Evolutionary conservation across 2,113 vertebrate genomes (phyloP).

Genomic region (Anas platyrhynchos): DNA sequence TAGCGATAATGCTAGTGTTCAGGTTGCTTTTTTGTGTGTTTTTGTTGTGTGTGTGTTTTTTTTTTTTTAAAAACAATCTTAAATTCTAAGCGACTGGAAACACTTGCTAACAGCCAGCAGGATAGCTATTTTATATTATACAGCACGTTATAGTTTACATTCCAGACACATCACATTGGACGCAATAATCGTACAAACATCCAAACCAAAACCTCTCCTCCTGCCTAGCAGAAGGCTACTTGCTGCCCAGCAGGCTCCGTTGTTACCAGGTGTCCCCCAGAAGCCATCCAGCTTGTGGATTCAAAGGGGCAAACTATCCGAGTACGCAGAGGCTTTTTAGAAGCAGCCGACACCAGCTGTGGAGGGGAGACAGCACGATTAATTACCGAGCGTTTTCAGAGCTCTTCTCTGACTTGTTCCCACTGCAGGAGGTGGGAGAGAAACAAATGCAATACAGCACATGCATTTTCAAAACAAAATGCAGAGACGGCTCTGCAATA

Average conservation of each 20-base stretch:
- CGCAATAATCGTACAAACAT: conserved; percentile 32
- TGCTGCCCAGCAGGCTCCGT: neutral
- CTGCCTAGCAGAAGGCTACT: neutral
- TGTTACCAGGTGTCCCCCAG: neutral
- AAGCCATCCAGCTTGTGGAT: neutral
- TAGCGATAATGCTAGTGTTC: neutral
- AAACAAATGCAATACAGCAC: neutral
- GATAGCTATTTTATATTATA: conserved; percentile 14
- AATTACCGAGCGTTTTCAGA: neutral
- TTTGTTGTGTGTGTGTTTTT: neutral
- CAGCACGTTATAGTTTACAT: conserved; percentile 18
- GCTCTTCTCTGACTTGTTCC: neutral
- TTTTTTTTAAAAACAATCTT: neutral
- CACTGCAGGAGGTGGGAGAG: neutral
- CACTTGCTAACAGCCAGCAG: conserved; percentile 13
- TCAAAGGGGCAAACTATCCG: neutral
- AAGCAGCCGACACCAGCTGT: neutral
- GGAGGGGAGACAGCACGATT: neutral
- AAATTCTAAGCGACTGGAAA: conserved; percentile 33
- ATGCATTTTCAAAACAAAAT: neutral
- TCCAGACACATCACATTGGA: conserved; percentile 17
- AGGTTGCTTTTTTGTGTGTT: neutral
- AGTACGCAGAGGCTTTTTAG: neutral
- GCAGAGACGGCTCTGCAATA: neutral
- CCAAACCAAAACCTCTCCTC: conserved; percentile 23